A percentile compares a stretch with the other conserved stretches of the same genome.
These are phyloP conservation scores for Caenorhabditis brenneri DNA, from an alignment of 1,140 invertebrate genomes.

Conservation along the genomic window DNA sequence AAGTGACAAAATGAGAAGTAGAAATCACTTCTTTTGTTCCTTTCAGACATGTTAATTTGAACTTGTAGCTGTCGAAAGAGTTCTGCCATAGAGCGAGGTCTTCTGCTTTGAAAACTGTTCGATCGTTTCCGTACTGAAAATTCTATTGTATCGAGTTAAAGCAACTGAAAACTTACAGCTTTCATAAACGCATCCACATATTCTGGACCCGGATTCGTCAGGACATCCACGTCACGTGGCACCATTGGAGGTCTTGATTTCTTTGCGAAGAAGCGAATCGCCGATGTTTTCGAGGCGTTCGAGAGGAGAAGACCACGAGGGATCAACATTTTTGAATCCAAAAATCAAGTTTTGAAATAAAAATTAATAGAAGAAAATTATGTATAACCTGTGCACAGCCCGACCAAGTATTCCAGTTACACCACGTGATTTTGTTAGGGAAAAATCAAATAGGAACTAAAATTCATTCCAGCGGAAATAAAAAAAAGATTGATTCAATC, in stretches of 20 bases:
- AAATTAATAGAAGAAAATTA: no score
- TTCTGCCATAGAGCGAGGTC: background rate
- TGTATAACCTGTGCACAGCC: no score
- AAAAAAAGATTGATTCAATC: no score
- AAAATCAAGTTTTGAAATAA: no score
- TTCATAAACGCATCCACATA: conserved; percentile 4
- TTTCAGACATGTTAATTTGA: background rate
- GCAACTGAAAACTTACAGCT: background rate
- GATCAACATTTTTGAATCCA: no score
- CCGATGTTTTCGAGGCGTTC: no score
- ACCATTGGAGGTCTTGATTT: background rate
- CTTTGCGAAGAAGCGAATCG: no score
- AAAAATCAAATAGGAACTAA: no score
- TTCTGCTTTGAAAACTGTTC: background rate
- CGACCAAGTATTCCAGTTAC: no score
- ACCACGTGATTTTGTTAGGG: no score
- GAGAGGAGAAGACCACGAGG: no score
- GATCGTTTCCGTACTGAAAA: conserved; percentile 16
- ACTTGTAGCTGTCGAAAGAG: background rate
- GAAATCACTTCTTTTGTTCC: background rate
- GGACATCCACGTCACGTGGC: background rate
- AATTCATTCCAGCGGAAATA: no score
- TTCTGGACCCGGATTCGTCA: background rate
- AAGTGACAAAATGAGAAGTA: background rate
- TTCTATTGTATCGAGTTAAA: background rate